Evolutionary conservation across 1,140 invertebrate species (phyloP).

Genomic region (Paralvinella palmiformis): DNA sequence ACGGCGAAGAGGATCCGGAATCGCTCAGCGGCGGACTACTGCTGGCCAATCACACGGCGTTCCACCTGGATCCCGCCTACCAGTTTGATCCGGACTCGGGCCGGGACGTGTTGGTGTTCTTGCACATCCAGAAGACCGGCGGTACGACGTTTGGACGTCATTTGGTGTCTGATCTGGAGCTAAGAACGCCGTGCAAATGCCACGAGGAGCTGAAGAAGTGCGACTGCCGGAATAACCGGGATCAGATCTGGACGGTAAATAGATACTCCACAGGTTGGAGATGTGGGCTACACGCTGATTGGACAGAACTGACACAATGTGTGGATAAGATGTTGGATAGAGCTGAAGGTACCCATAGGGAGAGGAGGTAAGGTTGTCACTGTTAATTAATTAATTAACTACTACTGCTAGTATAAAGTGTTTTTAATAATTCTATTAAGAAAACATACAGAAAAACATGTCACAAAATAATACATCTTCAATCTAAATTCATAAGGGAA

Average conservation of each 20-base stretch:
- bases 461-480: too few relatives aligned
- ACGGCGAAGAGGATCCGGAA: too few relatives aligned
- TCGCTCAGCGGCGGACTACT: too few relatives aligned
- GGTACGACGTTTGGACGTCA: conserved; percentile 88
- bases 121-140: conserved; percentile 96
- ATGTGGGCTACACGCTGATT: conserved; percentile 97
- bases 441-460: too few relatives aligned
- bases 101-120: conserved; percentile 92
- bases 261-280: conserved; percentile 98
- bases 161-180: conserved; percentile 83
- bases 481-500: too few relatives aligned
- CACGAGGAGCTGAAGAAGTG: conserved; percentile 32
- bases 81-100: not conserved
- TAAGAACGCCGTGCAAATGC: conserved; percentile 54
- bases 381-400: too few relatives aligned
- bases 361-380: not conserved
- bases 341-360: conserved; percentile 34
- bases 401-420: too few relatives aligned
- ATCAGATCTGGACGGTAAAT: conserved; percentile 82
- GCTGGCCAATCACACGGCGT: too few relatives aligned
- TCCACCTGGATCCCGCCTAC: too few relatives aligned
- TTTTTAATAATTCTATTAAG: too few relatives aligned
- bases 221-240: conserved; percentile 36
- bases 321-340: conserved; percentile 49
- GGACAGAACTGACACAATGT: conserved; percentile 84